Conservation (phyloP, 2,113 vertebrate species). For the Microcebus jonahi region DNA sequence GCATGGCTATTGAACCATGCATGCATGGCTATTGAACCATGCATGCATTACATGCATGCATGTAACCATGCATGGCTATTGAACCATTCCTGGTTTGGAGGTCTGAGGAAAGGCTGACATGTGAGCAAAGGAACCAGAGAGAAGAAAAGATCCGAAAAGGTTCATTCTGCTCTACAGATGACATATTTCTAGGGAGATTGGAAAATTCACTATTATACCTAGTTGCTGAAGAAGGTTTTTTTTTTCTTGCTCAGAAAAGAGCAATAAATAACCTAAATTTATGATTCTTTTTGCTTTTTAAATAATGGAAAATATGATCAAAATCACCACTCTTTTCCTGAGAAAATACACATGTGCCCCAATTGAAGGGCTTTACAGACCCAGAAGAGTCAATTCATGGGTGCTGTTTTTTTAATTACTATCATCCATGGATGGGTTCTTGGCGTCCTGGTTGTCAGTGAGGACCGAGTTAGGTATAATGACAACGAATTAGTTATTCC, state of each 20-base stretch:
- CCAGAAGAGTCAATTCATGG: not conserved
- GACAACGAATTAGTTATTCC: not conserved
- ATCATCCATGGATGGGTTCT: not conserved
- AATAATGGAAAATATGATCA: not conserved
- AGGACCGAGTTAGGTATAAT: not conserved
- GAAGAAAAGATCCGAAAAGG: not conserved
- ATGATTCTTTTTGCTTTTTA: not conserved
- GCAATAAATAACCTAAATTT: not conserved
- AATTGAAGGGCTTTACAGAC: not conserved
- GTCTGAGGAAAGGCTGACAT: not conserved
- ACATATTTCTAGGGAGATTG: not conserved
- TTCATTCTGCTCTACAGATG: not conserved
- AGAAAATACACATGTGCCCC: not conserved
- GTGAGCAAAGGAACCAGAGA: not conserved
- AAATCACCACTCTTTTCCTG: not conserved
- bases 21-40: too few species aligned
- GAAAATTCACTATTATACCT: not conserved
- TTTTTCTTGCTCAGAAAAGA: not conserved
- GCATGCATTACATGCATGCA: too few species aligned
- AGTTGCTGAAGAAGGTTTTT: not conserved
- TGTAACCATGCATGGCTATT: not conserved
- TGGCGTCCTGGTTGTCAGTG: not conserved
- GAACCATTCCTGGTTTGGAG: not conserved
- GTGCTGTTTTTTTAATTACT: not conserved
- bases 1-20: not conserved